Conservation (phyloP, 2,888 invertebrate genomes). For the Criorhina ranunculi region DNA sequence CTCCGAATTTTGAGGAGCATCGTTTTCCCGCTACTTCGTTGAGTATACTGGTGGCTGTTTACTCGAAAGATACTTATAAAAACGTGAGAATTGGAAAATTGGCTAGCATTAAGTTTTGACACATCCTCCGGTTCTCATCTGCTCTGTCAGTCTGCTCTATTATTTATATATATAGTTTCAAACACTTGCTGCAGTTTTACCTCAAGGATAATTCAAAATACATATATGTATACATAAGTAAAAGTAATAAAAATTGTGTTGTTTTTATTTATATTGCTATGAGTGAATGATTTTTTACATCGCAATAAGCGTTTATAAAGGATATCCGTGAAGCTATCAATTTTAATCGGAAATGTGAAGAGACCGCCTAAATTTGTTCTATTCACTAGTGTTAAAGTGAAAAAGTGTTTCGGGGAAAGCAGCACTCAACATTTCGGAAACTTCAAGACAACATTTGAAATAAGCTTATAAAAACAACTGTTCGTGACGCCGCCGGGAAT, state of each 20-base stretch:
- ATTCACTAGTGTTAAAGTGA: slow-evolving; percentile 51
- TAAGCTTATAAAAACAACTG: slow-evolving; percentile 48
- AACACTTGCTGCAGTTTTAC: slow-evolving; percentile 21
- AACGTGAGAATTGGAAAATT: slow-evolving; percentile 59
- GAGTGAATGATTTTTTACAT: slow-evolving; percentile 19
- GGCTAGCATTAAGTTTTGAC: slow-evolving; percentile 69
- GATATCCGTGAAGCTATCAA: slow-evolving; percentile 19
- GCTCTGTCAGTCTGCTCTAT: slow-evolving; percentile 49
- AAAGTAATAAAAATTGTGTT: slow-evolving; percentile 7
- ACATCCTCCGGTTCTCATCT: slow-evolving; percentile 73
- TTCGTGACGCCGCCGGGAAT: slow-evolving; percentile 41
- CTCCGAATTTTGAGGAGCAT: slow-evolving; percentile 51
- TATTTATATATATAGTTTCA: slow-evolving; percentile 48
- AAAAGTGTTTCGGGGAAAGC: slow-evolving; percentile 28
- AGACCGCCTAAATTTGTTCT: slow-evolving; percentile 43
- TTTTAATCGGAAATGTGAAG: slow-evolving; percentile 69
- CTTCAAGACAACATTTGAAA: slow-evolving; percentile 12
- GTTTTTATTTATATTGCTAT: slow-evolving; percentile 2
- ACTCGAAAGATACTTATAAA: slow-evolving; percentile 74
- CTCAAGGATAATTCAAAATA: slow-evolving; percentile 34
- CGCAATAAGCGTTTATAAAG: slow-evolving; percentile 5
- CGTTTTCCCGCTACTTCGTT: slow-evolving; percentile 37
- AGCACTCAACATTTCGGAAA: slow-evolving; percentile 18
- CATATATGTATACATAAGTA: not conserved
- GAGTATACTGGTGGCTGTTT: slow-evolving; percentile 58